Base-by-base conservation (phyloP, 2,113 vertebrate genomes). In the Onychorhynchus coronatus region DNA sequence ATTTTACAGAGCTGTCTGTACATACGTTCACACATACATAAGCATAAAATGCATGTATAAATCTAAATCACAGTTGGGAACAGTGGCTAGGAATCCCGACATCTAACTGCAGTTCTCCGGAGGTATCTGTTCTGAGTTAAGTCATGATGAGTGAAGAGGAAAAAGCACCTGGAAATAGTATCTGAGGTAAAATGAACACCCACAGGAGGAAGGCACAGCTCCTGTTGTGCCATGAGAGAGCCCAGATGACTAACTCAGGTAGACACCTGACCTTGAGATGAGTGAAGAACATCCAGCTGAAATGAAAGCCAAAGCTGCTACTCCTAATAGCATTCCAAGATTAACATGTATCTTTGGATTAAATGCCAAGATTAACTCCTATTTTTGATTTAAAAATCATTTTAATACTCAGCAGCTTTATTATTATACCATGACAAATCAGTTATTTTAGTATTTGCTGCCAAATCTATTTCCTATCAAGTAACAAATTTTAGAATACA, bases 141-240 rank as follows among this genome's bases (percentile, higher is more conserved):
- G 27, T 33, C 1, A 2, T 19, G 39, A n/a, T 4, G 17, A 2
- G 2, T 6, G 33, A 30, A 76, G 63, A 74, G n/a, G 18, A 39
- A 61, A 72, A 75, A 67, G 6, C 35, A 70, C 20, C 41, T 56
- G 62, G 68, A 68, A 76, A 33, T 4, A 6, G 21, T 12, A 22
- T 24, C 41, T 50, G 23, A 21, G 16, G 17, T 35, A 21, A 59
- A 72, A 52, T 3, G 28, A 30, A 10, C 16, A 1, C 9, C 41
- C 52, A 5, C 5, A 65, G 79, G 35, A 47, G 30, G 27, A 5
- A 67, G 42, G 15, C 33, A 15, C 19, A 47, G 47, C n/a, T 52
- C 71, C 16, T 1, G 1, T 1, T 5, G 61, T 23, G n/a, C 22
- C 15, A 8, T 1, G 21, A 47, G 37, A 8, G 18, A 55, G 12